Conservation (phyloP, 2,888 invertebrate species). For the Nomada hirtipes region DNA sequence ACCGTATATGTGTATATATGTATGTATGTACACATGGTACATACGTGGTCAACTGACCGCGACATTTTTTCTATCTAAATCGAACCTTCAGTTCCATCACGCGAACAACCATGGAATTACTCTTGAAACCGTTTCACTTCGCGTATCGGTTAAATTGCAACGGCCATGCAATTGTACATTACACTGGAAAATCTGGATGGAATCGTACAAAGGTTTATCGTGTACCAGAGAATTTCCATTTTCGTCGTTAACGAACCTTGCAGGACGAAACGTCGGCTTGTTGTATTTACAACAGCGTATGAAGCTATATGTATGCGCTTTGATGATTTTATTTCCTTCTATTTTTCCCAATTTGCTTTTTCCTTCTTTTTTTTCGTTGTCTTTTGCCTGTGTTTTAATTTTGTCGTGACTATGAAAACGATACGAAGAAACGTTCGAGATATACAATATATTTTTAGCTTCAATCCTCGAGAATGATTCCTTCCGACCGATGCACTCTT, state of each 20-base stretch:
- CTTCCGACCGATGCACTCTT: not conserved
- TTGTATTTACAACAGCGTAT: not conserved
- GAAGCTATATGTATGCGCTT: not conserved
- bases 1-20: too few species aligned
- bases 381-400: too few species aligned
- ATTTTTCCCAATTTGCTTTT: too few species aligned
- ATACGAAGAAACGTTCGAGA: not conserved
- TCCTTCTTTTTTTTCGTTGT: too few species aligned
- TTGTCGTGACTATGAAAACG: not conserved
- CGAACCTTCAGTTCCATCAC: slow-evolving; percentile 10
- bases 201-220: slow-evolving; percentile 8
- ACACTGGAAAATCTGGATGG: slow-evolving; percentile 8
- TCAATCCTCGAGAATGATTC: slow-evolving; percentile 9
- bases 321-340: not conserved
- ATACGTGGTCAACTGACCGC: slow-evolving; percentile 27
- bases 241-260: slow-evolving; percentile 38
- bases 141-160: not conserved
- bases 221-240: slow-evolving; percentile 31
- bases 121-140: slow-evolving; percentile 24
- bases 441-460: slow-evolving; percentile 24
- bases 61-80: slow-evolving; percentile 30
- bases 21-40: too few species aligned
- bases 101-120: slow-evolving; percentile 29
- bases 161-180: too few species aligned
- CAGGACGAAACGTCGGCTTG: not conserved